These are phyloP conservation scores for Kradibia gibbosae DNA, from an alignment of 1,140 invertebrate genomes.

Conservation along the genomic window DNA sequence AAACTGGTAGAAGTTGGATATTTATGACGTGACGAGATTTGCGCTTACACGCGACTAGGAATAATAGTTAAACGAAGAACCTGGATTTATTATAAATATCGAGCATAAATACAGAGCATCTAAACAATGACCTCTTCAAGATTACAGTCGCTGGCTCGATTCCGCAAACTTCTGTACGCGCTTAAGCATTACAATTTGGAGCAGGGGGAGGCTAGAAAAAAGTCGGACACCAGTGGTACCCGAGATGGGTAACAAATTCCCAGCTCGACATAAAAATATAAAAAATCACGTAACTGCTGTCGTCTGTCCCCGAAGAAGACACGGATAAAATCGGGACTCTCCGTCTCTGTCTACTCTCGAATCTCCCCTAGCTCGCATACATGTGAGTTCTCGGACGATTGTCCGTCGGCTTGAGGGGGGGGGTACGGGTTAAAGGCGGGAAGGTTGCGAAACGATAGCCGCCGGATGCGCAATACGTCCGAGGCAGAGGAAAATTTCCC, in stretches of 20 bases:
- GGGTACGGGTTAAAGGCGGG: not conserved
- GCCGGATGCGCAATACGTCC: not conserved
- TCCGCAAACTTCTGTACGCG: not conserved
- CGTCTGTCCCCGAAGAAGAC: conserved; percentile 11
- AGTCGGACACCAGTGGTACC: not conserved
- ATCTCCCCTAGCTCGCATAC: conserved; percentile 26
- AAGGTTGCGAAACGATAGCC: not conserved
- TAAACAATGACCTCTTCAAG: conserved; percentile 47
- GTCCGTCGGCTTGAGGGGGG: not conserved
- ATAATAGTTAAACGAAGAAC: not conserved
- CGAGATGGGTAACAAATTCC: conserved; percentile 7
- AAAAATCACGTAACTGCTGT: not conserved
- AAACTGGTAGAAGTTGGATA: not conserved
- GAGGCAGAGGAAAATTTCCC: conserved; percentile 51
- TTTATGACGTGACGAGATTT: not conserved
- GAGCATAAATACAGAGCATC: not conserved
- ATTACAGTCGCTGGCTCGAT: not conserved
- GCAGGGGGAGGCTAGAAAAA: not conserved
- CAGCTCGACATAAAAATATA: not conserved
- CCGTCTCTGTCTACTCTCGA: not conserved
- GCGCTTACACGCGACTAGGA: not conserved
- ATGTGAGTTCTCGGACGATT: not conserved
- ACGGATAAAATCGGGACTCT: conserved; percentile 20
- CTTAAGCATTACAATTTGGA: conserved; percentile 27
- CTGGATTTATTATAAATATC: conserved; percentile 26